Conservation (phyloP, 2,888 invertebrate genomes). For the Cotesia congregata region DNA sequence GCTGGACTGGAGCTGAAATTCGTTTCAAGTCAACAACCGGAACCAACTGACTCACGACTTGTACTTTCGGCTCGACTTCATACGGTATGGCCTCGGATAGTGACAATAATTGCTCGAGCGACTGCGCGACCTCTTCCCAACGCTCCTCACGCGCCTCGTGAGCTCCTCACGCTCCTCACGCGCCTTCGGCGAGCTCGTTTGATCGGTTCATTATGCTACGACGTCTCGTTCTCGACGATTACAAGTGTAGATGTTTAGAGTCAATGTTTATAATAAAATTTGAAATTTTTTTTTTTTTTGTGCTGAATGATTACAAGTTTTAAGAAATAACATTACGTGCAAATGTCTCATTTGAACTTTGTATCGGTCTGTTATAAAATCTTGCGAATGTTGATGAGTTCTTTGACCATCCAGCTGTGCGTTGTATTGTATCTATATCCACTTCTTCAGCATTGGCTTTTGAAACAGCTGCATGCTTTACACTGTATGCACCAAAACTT, state of each 20-base stretch:
- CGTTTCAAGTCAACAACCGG: no score
- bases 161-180: no score
- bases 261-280: neutral
- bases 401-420: constrained; percentile 28
- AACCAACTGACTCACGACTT: no score
- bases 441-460: neutral
- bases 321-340: constrained; percentile 4
- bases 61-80: no score
- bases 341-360: neutral
- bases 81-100: no score
- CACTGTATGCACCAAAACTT: constrained; percentile 17
- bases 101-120: no score
- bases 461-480: constrained; percentile 24
- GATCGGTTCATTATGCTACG: no score
- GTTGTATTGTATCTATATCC: constrained; percentile 25
- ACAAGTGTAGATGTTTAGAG: neutral
- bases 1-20: no score
- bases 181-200: no score
- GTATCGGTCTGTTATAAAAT: constrained; percentile 32
- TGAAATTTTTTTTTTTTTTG: no score
- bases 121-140: no score
- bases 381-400: constrained; percentile 19
- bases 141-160: no score
- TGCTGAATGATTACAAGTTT: neutral
- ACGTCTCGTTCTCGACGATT: neutral